Conservation (phyloP, 2,888 invertebrate genomes). For the Strigamia crassipes region DNA sequence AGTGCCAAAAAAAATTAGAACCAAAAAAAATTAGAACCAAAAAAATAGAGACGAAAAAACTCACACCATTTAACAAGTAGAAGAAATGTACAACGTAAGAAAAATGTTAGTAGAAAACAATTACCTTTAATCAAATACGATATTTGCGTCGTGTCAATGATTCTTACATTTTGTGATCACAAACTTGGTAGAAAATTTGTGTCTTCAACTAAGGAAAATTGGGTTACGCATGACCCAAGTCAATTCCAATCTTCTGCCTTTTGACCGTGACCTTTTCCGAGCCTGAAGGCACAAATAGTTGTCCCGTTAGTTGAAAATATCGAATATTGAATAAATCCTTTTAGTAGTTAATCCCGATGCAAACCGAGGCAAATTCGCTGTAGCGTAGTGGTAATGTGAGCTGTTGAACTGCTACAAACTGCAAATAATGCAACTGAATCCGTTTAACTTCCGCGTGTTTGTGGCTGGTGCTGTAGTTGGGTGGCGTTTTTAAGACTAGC, state of each 20-base stretch:
- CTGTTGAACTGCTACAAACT: too few species aligned
- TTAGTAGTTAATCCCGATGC: background rate
- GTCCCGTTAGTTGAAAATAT: background rate
- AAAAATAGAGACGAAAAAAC: background rate
- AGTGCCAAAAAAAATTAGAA: background rate
- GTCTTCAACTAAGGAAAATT: background rate
- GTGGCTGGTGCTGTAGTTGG: background rate
- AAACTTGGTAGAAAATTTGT: background rate
- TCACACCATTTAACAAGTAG: too few species aligned
- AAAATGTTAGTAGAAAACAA: background rate
- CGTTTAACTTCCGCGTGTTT: constrained; percentile 9
- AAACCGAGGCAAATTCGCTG: too few species aligned
- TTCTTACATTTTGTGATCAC: background rate
- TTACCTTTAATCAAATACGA: background rate
- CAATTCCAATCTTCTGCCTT: background rate
- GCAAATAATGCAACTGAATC: background rate
- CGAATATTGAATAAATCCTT: background rate
- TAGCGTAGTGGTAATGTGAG: too few species aligned
- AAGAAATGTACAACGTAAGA: background rate
- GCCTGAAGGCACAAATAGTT: background rate
- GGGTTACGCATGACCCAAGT: constrained; percentile 7
- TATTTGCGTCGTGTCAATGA: background rate
- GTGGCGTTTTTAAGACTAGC: constrained; percentile 12
- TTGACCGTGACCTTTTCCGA: background rate
- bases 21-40: background rate